Base-by-base conservation (phyloP, 2,888 invertebrate species). In the Lagria hirta region DNA sequence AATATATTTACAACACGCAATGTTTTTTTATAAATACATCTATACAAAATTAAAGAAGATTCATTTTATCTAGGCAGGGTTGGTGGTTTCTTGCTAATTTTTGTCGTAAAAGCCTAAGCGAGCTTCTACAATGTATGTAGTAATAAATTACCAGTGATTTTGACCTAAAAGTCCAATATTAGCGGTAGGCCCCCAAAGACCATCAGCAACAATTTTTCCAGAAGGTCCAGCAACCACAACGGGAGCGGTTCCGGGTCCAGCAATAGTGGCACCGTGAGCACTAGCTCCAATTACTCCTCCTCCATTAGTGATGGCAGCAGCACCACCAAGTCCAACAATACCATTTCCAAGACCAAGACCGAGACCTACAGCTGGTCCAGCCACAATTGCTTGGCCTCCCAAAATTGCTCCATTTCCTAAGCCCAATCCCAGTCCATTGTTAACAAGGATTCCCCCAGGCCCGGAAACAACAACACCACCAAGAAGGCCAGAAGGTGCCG, bases 221-320 rank as follows among this genome's bases (percentile, higher is more conserved):
- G 61, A 45, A 34, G 64, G 62, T 34, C 64, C 61, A 11, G 57
- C 54, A 13, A 63, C 53, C 21, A 61, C 55, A 23, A 60, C 59
- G 14, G 62, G 58, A 8, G 57, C 63, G 34, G 65, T 62, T 33
- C 52, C 57, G 33, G 64, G 64, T 41, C 65, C 65, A 20, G 52
- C 51, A 7, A 66, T 54, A 10, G 60, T 54, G 29, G 62, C 65
- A 33, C 65, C 66, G 29, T 58, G 62, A 11, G 57, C 64, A 26
- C 52, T 57, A 11, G 54, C 60, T 24, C 48, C 40, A 7, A 61
- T 48, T 8, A 58, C 38, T 35, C 58, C 59, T 24, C 53, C 53
- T 47, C 53, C 52, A 30, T 51, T 50, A 7, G 55, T 55, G 29
- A 55, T 37, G 33, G 38, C 50, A n/a, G n/a, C n/a, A n/a, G n/a